Evolutionary conservation across 2,113 vertebrate species (phyloP).

Genomic region (Anthoscopus minutus): DNA sequence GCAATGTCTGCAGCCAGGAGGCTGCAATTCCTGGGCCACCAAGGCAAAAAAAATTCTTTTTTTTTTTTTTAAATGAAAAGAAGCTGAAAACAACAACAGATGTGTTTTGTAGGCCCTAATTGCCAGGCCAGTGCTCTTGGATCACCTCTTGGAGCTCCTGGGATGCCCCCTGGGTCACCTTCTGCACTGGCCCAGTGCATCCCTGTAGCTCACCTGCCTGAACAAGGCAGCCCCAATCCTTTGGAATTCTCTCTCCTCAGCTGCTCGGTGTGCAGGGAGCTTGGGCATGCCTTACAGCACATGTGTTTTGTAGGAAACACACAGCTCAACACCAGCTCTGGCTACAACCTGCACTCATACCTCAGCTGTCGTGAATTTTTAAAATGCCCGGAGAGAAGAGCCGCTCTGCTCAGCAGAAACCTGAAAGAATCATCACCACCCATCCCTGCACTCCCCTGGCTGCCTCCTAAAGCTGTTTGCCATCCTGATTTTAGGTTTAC

Average conservation of each 20-base stretch:
- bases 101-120: background rate
- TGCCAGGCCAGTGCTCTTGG: background rate
- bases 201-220: background rate
- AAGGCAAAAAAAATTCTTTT: background rate
- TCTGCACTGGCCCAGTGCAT: background rate
- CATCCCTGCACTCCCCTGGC: background rate
- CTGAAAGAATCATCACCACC: background rate
- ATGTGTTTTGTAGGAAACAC: background rate
- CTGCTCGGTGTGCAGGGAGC: background rate
- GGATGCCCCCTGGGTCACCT: background rate
- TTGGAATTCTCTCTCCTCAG: background rate
- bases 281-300: background rate
- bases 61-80: background rate
- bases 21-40: background rate
- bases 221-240: accelerated
- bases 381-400: background rate
- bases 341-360: background rate
- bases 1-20: background rate
- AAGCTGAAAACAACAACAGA: background rate
- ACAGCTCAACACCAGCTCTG: background rate
- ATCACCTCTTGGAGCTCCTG: background rate
- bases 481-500: background rate
- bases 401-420: background rate
- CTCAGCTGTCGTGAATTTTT: background rate
- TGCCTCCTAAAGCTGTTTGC: background rate